Evolutionary conservation across 1,140 invertebrate genomes (phyloP), one percentile per base, ranked within the genome.

Genomic region (Hycleus cichorii): DNA sequence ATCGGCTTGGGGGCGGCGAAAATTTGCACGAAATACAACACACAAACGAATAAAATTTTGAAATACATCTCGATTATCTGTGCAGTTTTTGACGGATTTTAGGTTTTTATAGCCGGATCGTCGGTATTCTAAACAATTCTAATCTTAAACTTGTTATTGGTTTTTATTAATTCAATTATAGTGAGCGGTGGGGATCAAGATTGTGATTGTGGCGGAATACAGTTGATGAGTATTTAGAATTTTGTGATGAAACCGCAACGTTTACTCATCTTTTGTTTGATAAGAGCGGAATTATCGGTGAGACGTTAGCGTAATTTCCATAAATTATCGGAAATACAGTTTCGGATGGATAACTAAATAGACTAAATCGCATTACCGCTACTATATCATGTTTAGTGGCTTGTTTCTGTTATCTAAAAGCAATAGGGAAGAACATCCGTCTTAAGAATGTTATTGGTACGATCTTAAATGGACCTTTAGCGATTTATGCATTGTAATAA

Each of bases 381-480:
- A 49, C 40, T 67, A 66, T 64, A 68, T 68, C 64, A 68, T 63
- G 59, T 64, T 68, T 64, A 68, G 64, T 62, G 58, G 64, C 55
- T 60, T 57, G 59, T 63, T 64, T 45, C 64, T 59, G 64, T 68
- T 68, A 68, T 68, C 66, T 66, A 42, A 47, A 47, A 49, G 64
- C 64, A 66, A 68, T 68, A 59, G 53, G 46, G 32, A 49, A 47
- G 56, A 63, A 64, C 63, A 66, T 66, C 60, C 63, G 58, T 66
- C 63, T 66, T 63, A 50, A 60, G 60, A 58, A 63, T 60, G 62
- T 60, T 66, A 66, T 66, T 60, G 52, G 60, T 57, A 63, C 43
- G 56, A 24, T 57, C 53, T 64, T 58, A 60, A 61, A 66, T 64
- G 62, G 59, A 60, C 64, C 57, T 61, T 57, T 49, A 58, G 59